Evolutionary conservation across 23 tunicate species (phyloP), one percentile per base, ranked within the genome.

Genomic region (Clavelina lepadiformis): DNA sequence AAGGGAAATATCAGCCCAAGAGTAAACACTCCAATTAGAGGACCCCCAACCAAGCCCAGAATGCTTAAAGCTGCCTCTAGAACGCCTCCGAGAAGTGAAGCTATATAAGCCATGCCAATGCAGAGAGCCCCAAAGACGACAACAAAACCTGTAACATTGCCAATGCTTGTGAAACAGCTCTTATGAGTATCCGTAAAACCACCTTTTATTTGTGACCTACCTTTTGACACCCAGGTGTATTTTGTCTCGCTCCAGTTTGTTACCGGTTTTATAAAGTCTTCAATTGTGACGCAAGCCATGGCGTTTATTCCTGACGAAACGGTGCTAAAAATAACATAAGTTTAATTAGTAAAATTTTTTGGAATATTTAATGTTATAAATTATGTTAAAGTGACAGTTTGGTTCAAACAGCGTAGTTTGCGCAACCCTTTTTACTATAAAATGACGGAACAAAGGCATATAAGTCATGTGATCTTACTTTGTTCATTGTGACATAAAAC

Each of bases 231-330:
- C 87, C 87, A 80, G 7, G 78, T 68, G 65, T 66, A 71, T 45
- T 60, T 35, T 13, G 38, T 71, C 18, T 80, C 74, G 28, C 28
- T 58, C 72, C 62, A 71, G 3, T 61, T 71, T 15, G 74, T 62
- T 5, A n/a, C 47, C 0, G 87, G 87, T 53, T 63, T 71, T 5
- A 80, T 80, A 31, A 80, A 66, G 30, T 80, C 87, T 51, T 80
- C 87, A 11, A 71, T 65, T 3, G 87, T 72, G 3, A 80, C 87
- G 31, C 78, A 71, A 2, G 87, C 63, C 79, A 85, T 69, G 21
- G 86, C 94, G 54, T 85, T 85, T 57, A 85, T 85, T 24, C 94
- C 94, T 19, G 86, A 65, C 0, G 94, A 85, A 5, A 85, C 94
- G 24, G 94, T 85, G 66, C 87, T 80, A 57, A 58, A 54, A 28